Conservation (phyloP, 1,140 invertebrate species). For the Diabrotica undecimpunctata region DNA sequence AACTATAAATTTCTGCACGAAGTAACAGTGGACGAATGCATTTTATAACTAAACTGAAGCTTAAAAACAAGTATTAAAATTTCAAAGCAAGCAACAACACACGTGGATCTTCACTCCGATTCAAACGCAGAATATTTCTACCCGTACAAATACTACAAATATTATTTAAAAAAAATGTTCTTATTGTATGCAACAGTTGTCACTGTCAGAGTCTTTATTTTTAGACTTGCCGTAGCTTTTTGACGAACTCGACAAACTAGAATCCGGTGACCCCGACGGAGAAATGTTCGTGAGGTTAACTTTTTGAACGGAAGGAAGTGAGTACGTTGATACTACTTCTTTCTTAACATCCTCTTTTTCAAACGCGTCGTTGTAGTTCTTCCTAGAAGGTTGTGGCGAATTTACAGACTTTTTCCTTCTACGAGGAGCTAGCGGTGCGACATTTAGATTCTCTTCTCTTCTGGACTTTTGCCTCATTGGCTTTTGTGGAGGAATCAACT, state of each 20-base stretch:
- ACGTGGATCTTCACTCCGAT: slow-evolving; percentile 26
- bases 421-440: not conserved
- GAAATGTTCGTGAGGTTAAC: slow-evolving; percentile 6
- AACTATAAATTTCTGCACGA: slow-evolving; percentile 29
- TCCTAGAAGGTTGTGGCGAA: slow-evolving; percentile 13
- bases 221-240: slow-evolving; percentile 16
- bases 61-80: slow-evolving; percentile 24
- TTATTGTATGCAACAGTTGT: slow-evolving; percentile 40
- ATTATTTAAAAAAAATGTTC: slow-evolving; percentile 10
- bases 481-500: slow-evolving; percentile 5
- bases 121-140: slow-evolving; percentile 31
- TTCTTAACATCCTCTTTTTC: slow-evolving; percentile 22
- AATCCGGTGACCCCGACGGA: not conserved
- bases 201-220: slow-evolving; percentile 31
- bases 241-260: slow-evolving; percentile 4
- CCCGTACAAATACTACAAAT: slow-evolving; percentile 20
- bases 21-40: slow-evolving; percentile 30
- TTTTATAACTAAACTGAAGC: slow-evolving; percentile 26
- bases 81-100: slow-evolving; percentile 19
- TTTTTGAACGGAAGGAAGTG: slow-evolving; percentile 28
- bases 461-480: slow-evolving; percentile 8
- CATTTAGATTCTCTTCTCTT: slow-evolving; percentile 2
- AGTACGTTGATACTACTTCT: slow-evolving; percentile 28
- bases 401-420: slow-evolving; percentile 12
- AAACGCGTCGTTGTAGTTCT: not conserved